Evolutionary conservation across 2,888 invertebrate species (phyloP).

Genomic region (Platynereis dumerilii): DNA sequence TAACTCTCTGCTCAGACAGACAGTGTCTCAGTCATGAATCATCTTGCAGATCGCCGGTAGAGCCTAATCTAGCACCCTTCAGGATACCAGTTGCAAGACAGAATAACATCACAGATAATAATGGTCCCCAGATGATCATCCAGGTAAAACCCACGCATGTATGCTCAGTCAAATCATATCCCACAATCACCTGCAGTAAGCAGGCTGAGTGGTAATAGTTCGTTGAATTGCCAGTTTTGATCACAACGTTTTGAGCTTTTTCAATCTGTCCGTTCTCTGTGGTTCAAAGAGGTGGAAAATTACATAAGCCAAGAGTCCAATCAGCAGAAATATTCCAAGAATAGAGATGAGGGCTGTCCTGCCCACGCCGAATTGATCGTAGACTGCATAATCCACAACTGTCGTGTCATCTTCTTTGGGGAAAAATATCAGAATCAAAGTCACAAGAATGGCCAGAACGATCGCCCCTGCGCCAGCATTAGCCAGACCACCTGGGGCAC

Average conservation of each 20-base stretch:
- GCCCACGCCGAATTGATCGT: conserved; percentile 28
- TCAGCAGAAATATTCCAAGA: conserved; percentile 27
- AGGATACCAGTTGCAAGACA: too few relatives aligned
- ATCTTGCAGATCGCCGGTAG: too few relatives aligned
- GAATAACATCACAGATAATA: too few relatives aligned
- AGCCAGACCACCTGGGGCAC: conserved; percentile 45
- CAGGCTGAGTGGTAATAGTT: too few relatives aligned
- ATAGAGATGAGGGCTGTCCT: conserved; percentile 32
- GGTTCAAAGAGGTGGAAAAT: conserved; percentile 32
- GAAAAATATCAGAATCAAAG: conserved; percentile 35
- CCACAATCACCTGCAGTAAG: too few relatives aligned
- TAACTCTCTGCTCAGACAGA: too few relatives aligned
- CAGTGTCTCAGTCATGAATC: too few relatives aligned
- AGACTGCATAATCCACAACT: conserved; percentile 20
- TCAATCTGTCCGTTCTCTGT: conserved; percentile 22
- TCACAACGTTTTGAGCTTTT: not conserved
- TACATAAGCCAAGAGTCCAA: conserved; percentile 22
- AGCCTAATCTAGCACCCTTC: too few relatives aligned
- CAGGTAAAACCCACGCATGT: too few relatives aligned
- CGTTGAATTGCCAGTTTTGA: too few relatives aligned
- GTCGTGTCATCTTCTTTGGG: conserved; percentile 28
- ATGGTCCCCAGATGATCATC: too few relatives aligned
- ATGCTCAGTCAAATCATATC: too few relatives aligned
- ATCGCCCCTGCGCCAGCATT: conserved; percentile 26
- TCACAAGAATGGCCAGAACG: conserved; percentile 31